These are phyloP conservation scores for Galaxias olidus DNA, from an alignment of 2,797 vertebrate genomes.

Conservation along the genomic window DNA sequence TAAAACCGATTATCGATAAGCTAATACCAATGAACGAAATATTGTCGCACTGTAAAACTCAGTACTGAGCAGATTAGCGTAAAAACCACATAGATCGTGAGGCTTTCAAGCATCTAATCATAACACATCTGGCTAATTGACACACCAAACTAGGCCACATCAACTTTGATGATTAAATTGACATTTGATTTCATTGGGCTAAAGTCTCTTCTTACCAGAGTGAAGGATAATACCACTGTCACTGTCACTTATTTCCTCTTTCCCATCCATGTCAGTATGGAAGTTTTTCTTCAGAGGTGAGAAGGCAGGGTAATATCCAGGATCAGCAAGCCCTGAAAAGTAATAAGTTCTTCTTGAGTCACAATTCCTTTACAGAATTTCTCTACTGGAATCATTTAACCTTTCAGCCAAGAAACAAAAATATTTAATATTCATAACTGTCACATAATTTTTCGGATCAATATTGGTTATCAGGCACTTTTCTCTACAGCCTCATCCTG, in stretches of 20 bases:
- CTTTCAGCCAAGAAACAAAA: slow-evolving; percentile 17
- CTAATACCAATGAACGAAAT: too few species aligned
- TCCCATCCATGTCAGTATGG: slow-evolving; percentile 77
- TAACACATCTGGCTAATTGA: neutral
- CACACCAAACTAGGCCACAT: neutral
- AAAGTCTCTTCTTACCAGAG: slow-evolving; percentile 72
- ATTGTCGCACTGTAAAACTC: too few species aligned
- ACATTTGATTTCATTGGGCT: neutral
- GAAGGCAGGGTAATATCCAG: slow-evolving; percentile 6
- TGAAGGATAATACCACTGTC: slow-evolving; percentile 90
- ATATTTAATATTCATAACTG: too few species aligned
- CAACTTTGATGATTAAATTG: neutral
- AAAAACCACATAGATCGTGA: neutral
- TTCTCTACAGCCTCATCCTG: slow-evolving; percentile 16
- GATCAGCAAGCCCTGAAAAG: slow-evolving; percentile 64
- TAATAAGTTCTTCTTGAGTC: neutral
- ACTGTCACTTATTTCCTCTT: slow-evolving; percentile 85
- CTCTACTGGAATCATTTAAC: slow-evolving; percentile 24
- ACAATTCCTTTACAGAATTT: too few species aligned
- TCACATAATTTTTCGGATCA: too few species aligned
- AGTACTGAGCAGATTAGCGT: too few species aligned
- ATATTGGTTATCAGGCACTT: too few species aligned
- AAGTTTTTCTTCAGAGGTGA: slow-evolving; percentile 42
- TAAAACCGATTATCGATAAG: too few species aligned
- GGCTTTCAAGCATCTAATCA: neutral